Percentiles rank a stretch among this genome's conserved stretches.
These are phyloP conservation scores for Alca torda DNA, from an alignment of 2,797 vertebrate genomes.

Conservation along the genomic window DNA sequence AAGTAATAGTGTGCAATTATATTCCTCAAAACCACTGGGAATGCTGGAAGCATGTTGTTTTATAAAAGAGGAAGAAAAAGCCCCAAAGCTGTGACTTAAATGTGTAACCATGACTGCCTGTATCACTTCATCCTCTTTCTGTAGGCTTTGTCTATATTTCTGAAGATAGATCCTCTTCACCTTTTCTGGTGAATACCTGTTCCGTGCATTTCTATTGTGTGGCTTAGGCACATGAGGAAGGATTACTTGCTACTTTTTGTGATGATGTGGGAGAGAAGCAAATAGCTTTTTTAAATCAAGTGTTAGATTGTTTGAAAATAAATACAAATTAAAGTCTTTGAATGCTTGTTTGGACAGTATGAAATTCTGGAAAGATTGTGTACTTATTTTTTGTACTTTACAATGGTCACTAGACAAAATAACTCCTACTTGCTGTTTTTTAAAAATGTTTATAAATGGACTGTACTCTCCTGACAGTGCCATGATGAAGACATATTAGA, in stretches of 20 bases:
- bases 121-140: background rate
- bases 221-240: background rate
- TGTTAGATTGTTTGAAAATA: background rate
- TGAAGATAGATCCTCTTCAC: background rate
- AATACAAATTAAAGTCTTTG: background rate
- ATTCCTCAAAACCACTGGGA: constrained; percentile 29
- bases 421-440: background rate
- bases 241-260: background rate
- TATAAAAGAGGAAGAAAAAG: constrained; percentile 19
- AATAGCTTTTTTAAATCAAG: background rate
- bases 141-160: background rate
- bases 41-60: constrained; percentile 40
- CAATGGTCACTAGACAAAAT: background rate
- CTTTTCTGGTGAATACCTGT: background rate
- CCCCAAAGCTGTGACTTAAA: background rate
- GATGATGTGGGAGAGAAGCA: background rate
- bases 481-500: background rate
- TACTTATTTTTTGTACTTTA: background rate
- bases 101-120: background rate
- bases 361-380: background rate
- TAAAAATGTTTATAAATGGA: background rate
- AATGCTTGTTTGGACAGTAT: background rate
- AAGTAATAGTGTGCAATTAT: constrained; percentile 41
- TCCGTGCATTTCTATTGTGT: background rate
- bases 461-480: background rate